Conservation (phyloP, 1,140 invertebrate genomes). For the Aphelenchoides fujianensis region DNA sequence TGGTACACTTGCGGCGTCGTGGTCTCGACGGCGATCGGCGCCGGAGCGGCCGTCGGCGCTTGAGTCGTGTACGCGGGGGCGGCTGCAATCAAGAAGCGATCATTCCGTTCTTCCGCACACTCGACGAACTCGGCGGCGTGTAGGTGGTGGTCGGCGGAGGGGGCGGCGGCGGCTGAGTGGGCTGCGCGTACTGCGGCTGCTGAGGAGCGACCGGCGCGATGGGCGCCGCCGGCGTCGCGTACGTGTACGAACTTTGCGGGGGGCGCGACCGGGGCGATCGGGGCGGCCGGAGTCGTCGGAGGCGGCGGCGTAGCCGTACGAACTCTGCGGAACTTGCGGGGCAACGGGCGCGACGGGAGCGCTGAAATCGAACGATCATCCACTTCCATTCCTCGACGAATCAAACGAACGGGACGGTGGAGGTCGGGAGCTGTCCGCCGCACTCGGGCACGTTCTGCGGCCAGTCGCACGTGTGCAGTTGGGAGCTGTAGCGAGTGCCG, state of each 20-base stretch:
- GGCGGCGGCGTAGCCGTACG: not conserved
- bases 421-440: constrained; percentile 20
- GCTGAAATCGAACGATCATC: not conserved
- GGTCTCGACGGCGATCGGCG: not conserved
- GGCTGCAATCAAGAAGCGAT: too few relatives aligned
- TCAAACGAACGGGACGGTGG: constrained; percentile 17
- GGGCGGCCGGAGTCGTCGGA: not conserved
- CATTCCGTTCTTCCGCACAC: too few relatives aligned
- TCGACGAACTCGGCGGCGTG: not conserved
- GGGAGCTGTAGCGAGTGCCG: constrained; percentile 18
- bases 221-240: not conserved
- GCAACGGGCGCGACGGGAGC: not conserved
- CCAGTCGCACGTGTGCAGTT: constrained; percentile 19
- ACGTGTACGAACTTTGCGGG: constrained; percentile 16
- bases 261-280: not conserved
- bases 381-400: not conserved
- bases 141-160: not conserved
- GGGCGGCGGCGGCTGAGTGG: constrained; percentile 8
- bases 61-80: not conserved
- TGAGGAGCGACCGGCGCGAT: constrained; percentile 8
- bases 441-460: constrained; percentile 23
- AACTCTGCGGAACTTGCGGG: not conserved
- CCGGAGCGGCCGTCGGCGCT: constrained; percentile 4
- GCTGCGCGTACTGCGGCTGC: not conserved
- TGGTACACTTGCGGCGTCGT: not conserved